These are phyloP conservation scores for Chironomus tentans DNA, from an alignment of 2,888 invertebrate species.

Conservation along the genomic window DNA sequence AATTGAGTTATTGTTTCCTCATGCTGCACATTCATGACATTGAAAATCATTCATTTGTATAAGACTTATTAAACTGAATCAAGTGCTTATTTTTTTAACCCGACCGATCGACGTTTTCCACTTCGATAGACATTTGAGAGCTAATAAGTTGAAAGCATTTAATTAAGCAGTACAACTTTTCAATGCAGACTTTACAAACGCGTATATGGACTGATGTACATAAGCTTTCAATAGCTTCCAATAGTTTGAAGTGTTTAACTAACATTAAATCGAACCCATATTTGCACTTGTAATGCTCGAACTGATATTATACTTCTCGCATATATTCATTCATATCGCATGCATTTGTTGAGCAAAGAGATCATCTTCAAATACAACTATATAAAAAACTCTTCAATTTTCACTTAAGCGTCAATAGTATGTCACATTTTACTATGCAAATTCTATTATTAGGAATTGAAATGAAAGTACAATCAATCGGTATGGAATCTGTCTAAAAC, in stretches of 20 bases:
- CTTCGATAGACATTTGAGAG: conserved; percentile 3
- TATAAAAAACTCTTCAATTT: background rate
- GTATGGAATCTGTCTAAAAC: too few species aligned
- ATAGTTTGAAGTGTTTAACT: background rate
- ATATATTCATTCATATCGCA: background rate
- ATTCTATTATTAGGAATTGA: too few species aligned
- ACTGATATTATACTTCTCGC: conserved; percentile 1
- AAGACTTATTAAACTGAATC: background rate
- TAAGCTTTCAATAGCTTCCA: background rate
- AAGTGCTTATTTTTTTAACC: background rate
- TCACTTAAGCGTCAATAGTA: background rate
- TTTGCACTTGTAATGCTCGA: background rate
- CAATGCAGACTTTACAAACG: background rate
- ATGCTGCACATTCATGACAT: conserved; percentile 16
- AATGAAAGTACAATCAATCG: too few species aligned
- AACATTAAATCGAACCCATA: background rate
- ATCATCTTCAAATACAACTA: background rate
- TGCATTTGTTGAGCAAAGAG: background rate
- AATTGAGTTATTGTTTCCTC: conserved; percentile 17
- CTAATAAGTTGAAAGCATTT: conserved; percentile 1
- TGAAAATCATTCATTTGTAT: background rate
- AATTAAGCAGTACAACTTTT: background rate
- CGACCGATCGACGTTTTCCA: background rate
- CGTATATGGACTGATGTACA: background rate
- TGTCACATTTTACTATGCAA: background rate